These are phyloP conservation scores for Pseudobourletiella spinata DNA, from an alignment of 1,140 invertebrate genomes.

Conservation along the genomic window DNA sequence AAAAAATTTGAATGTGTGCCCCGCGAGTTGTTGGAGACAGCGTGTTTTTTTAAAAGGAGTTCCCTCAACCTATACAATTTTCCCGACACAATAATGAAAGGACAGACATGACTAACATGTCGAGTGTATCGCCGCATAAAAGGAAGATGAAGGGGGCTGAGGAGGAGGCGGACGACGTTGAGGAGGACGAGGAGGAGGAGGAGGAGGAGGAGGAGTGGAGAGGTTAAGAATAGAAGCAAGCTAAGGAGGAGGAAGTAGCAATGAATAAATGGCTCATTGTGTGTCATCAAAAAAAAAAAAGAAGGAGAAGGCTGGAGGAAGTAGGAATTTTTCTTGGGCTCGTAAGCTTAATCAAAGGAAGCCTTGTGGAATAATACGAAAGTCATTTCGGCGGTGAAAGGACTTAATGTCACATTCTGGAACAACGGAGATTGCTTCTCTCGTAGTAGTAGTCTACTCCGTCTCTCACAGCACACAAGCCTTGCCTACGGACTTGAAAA, in stretches of 20 bases:
- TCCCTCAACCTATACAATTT: too few species aligned
- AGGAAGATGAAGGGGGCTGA: too few species aligned
- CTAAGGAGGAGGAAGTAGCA: background rate
- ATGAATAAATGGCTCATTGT: slow-evolving; percentile 22
- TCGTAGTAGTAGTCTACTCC: too few species aligned
- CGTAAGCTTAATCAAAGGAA: slow-evolving; percentile 28
- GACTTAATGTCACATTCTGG: slow-evolving; percentile 23
- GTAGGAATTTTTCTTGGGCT: slow-evolving; percentile 14
- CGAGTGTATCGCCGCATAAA: too few species aligned
- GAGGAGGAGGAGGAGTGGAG: too few species aligned
- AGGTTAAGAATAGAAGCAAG: background rate
- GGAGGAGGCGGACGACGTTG: too few species aligned
- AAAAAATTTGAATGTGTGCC: too few species aligned
- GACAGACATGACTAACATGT: too few species aligned
- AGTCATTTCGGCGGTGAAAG: slow-evolving; percentile 26
- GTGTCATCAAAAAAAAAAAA: slow-evolving; percentile 16
- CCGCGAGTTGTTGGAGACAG: too few species aligned
- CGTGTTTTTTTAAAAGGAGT: too few species aligned
- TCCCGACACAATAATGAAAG: too few species aligned
- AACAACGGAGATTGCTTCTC: slow-evolving; percentile 8
- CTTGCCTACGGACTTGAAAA: slow-evolving; percentile 1
- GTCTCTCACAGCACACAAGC: background rate
- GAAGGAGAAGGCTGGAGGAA: slow-evolving; percentile 2
- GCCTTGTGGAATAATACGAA: slow-evolving; percentile 30
- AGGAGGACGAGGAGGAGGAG: too few species aligned